phyloP scores from a whole-genome alignment of 2,888 invertebrate species.

The Ecliptopera silaceata region DNA sequence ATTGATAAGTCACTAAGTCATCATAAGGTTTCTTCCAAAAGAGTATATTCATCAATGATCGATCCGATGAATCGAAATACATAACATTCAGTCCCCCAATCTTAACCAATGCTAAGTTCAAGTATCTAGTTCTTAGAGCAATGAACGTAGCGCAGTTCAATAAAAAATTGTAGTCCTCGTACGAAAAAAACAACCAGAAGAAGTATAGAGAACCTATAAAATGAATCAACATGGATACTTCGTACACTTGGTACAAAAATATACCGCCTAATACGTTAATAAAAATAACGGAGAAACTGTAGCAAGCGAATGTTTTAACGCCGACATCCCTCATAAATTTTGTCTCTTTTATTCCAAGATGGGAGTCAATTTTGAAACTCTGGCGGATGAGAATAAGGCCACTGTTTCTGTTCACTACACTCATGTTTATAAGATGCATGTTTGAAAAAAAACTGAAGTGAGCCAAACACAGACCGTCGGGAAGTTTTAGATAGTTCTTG shows the following conservation, averaged over 20 bases:
- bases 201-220: conserved; percentile 45
- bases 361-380: conserved; percentile 55
- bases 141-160: conserved; percentile 43
- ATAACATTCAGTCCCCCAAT: conserved; percentile 48
- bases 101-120: conserved; percentile 63
- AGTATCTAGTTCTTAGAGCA: conserved; percentile 52
- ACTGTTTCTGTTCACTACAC: conserved; percentile 45
- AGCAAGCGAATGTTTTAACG: conserved; percentile 33
- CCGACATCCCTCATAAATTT: conserved; percentile 56
- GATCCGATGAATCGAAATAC: conserved; percentile 55
- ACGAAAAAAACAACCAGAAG: conserved; percentile 47
- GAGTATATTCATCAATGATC: conserved; percentile 49
- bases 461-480: conserved; percentile 48
- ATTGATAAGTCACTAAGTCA: conserved; percentile 50
- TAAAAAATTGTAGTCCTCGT: conserved; percentile 51
- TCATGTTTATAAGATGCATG: conserved; percentile 46
- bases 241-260: conserved; percentile 43
- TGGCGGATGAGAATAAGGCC: conserved; percentile 47
- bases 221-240: conserved; percentile 41
- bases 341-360: conserved; percentile 59
- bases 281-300: conserved; percentile 32
- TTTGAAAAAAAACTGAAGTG: conserved; percentile 48
- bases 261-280: conserved; percentile 38
- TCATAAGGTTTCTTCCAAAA: conserved; percentile 57
- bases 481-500: conserved; percentile 43